A percentile compares a stretch with the other conserved stretches of the same genome.
These are phyloP conservation scores for Apolygus lucorum DNA, from an alignment of 1,140 invertebrate genomes.

Conservation along the genomic window DNA sequence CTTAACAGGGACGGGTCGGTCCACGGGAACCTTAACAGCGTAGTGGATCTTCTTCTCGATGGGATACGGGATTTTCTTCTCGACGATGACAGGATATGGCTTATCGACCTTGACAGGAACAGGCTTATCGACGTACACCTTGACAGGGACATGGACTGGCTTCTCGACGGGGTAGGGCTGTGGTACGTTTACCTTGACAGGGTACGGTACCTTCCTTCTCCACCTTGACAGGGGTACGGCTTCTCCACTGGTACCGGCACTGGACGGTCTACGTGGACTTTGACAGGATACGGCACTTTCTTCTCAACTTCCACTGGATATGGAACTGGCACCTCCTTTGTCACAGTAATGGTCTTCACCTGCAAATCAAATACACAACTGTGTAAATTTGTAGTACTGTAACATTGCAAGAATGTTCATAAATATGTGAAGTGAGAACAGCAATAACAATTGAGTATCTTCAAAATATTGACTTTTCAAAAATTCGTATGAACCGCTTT, in stretches of 20 bases:
- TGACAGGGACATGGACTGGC: conserved; percentile 7
- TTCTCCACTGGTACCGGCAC: conserved; percentile 7
- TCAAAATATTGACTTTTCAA: no score
- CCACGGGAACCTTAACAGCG: conserved; percentile 30
- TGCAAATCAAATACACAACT: background rate
- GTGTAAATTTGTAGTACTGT: background rate
- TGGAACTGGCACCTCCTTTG: conserved; percentile 9
- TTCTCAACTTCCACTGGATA: conserved; percentile 18
- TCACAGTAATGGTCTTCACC: conserved; percentile 18
- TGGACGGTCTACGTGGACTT: conserved; percentile 1
- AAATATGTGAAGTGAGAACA: background rate
- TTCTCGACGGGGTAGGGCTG: conserved; percentile 18
- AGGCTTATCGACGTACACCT: conserved; percentile 49
- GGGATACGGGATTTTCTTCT: conserved; percentile 27
- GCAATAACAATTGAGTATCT: background rate
- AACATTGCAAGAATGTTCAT: background rate
- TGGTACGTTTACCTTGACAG: conserved; percentile 19
- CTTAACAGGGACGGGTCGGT: conserved; percentile 25
- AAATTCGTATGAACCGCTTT: no score
- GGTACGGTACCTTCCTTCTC: conserved; percentile 18
- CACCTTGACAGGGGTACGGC: conserved; percentile 15
- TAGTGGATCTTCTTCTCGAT: conserved; percentile 29
- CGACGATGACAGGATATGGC: conserved; percentile 20
- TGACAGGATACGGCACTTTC: conserved; percentile 14
- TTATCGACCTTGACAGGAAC: conserved; percentile 58